A percentile compares a stretch with the other conserved stretches of the same genome.
Evolutionary conservation across 2,797 vertebrate genomes (phyloP).

Genomic region (Platalea minor): DNA sequence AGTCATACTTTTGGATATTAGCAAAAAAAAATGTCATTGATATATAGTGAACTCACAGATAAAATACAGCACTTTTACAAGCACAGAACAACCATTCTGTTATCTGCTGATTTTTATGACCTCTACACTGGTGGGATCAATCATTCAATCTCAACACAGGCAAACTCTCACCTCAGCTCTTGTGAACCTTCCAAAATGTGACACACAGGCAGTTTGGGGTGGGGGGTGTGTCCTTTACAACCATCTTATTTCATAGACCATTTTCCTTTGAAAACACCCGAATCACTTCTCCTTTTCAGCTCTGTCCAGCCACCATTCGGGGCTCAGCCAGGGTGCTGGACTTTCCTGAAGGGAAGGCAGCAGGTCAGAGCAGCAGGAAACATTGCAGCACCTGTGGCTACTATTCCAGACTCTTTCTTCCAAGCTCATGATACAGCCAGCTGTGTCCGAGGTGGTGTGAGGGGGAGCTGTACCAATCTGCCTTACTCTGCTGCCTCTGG

Average conservation of each 20-base stretch:
- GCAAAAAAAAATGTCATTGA: background rate
- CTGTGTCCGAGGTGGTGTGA: background rate
- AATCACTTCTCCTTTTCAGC: background rate
- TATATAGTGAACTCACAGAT: background rate
- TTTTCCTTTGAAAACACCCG: background rate
- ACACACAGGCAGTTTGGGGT: background rate
- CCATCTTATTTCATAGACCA: background rate
- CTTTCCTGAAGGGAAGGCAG: background rate
- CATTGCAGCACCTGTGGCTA: background rate
- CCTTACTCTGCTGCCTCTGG: background rate
- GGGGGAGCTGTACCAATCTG: background rate
- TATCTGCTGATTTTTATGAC: background rate
- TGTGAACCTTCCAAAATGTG: background rate
- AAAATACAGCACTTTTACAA: background rate
- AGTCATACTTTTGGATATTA: background rate
- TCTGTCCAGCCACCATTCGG: background rate
- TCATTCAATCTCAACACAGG: background rate
- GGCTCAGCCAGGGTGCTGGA: background rate
- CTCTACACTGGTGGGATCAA: fast-evolving
- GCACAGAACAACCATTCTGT: background rate
- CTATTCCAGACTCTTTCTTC: background rate
- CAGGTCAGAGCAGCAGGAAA: background rate
- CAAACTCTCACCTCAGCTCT: background rate
- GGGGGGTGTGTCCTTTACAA: background rate
- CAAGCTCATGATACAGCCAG: background rate